Evolutionary conservation across 2,888 invertebrate species (phyloP), one percentile per base, ranked within the genome.

Genomic region (Drosophila paramelanica): DNA sequence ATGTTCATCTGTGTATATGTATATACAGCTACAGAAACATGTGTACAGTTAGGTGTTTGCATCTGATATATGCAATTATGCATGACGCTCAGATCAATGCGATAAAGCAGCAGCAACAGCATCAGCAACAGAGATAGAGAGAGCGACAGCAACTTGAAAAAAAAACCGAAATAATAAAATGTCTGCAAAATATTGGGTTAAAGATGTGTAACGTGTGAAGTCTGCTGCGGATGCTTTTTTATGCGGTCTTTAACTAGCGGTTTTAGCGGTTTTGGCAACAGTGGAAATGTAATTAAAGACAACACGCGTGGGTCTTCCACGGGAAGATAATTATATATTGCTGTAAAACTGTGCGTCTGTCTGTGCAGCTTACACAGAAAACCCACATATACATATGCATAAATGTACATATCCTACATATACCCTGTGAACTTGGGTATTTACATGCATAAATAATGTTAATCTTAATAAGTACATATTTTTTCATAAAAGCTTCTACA

Each of bases 21-120:
- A 17, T 17, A n/a, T 56, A 36, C 14, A 51, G 13, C 11, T 33
- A 33, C 14, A 57, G 25, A 38, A 36, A n/a, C 5, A 59, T 66
- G 46, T 70, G 57, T 72, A 80, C 84, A 73, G 84, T 82, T 88
- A 81, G 82, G 79, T 85, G 86, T 82, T 82, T 69, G 70, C 70
- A 80, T 69, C 75, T 83, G 83, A 83, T 88, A 78, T 71, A 81
- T 86, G 89, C 89, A 89, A 87, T 89, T 84, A 89, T 81, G 84
- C 81, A 77, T 82, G 88, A 68, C 65, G 84, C 39, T 67, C 67
- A 67, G 80, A 80, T 83, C 67, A 56, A 62, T 61, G 58, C 43
- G 80, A 79, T 77, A 79, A 79, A 42, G 68, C 77, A 56, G 4
- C 31, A 42, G 11, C 47, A 38, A 8, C 60, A 36, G 17, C 39